Percentiles rank a stretch among this genome's conserved stretches.
Conservation (phyloP, 2,113 vertebrate species). For the Ardeotis arabs region DNA sequence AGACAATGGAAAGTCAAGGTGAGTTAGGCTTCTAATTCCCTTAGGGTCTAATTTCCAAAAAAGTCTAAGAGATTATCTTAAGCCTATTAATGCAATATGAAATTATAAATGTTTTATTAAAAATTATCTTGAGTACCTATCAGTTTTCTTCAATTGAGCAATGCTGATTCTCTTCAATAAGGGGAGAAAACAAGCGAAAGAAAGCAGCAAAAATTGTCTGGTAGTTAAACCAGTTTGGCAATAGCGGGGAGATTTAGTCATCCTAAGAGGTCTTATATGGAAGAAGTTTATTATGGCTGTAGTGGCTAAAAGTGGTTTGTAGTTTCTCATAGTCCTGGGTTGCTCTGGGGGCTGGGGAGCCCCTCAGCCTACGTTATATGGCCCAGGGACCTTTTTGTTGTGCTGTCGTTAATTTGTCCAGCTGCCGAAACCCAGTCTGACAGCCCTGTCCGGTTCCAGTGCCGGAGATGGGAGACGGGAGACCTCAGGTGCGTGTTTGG, state of each 20-base stretch:
- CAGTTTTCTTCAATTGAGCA: neutral
- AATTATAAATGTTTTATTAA: slow-evolving; percentile 32
- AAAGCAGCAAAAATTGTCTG: neutral
- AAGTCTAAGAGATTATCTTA: slow-evolving; percentile 56
- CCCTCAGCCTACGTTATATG: neutral
- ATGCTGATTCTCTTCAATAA: neutral
- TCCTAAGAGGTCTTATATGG: neutral
- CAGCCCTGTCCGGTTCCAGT: too few relatives aligned
- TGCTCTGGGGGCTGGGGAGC: neutral
- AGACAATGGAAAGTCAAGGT: slow-evolving; percentile 60
- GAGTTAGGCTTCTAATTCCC: slow-evolving; percentile 59
- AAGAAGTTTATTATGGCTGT: neutral
- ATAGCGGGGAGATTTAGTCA: neutral
- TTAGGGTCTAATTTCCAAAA: slow-evolving; percentile 40
- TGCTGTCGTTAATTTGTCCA: neutral
- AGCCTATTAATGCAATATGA: slow-evolving; percentile 53
- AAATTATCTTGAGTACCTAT: slow-evolving; percentile 36
- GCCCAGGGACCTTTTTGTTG: too few relatives aligned
- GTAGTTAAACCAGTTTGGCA: neutral
- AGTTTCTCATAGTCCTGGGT: neutral
- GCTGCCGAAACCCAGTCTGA: rapidly evolving
- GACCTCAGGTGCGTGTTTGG: neutral
- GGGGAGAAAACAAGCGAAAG: neutral
- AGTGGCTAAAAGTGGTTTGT: neutral
- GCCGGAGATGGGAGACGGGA: neutral